Base-by-base conservation (phyloP, 2,797 vertebrate species). In the Macropodus opercularis region DNA sequence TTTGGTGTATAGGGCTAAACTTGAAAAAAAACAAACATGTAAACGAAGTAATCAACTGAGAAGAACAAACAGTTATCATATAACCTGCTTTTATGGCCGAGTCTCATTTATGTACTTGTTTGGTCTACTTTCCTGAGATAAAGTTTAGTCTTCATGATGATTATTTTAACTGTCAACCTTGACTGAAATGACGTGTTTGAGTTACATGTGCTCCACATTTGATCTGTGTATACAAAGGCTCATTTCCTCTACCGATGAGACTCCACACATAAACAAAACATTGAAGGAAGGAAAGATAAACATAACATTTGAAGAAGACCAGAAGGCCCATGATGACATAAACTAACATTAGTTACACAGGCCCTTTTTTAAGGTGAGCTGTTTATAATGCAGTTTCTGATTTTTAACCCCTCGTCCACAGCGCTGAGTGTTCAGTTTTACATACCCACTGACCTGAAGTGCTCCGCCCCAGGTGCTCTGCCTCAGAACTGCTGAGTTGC, bases 401-500 rank as follows among this genome's bases (percentile, higher is more conserved):
- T 39, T 63, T 50, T 39, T 36, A 60, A 48, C 36, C 14, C 5
- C 29, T 43, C 0, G 2, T 26, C 7, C 21, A 8, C 17, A 0
- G 39, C 63, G 59, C 53, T 72, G 65, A 70, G 29, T 50, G 13
- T 49, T 60, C 11, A 39, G 47, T 50, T 70, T 29, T 51, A 19
- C 24, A 11, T 0, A 17, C n/a, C 22, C 27, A 51, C 4, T 21
- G 2, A 10, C 38, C 41, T 49, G 10, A 29, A 41, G 44, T 47
- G 38, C 23, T 8, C 47, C 49, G 54, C 51, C 77, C 65, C 88
- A 87, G 82, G 78, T 88, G 81, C 75, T 63, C 69, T 10, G 57
- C 19, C 55, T 71, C 63, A 78, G 71, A 87, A 72, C 38, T 88
- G 90, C 87, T 88, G 88, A 89, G 74, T 77, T 40, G 48, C 43